phyloP scores from a whole-genome alignment of 2,113 vertebrate species.

The Pachypanchax playfairii region DNA sequence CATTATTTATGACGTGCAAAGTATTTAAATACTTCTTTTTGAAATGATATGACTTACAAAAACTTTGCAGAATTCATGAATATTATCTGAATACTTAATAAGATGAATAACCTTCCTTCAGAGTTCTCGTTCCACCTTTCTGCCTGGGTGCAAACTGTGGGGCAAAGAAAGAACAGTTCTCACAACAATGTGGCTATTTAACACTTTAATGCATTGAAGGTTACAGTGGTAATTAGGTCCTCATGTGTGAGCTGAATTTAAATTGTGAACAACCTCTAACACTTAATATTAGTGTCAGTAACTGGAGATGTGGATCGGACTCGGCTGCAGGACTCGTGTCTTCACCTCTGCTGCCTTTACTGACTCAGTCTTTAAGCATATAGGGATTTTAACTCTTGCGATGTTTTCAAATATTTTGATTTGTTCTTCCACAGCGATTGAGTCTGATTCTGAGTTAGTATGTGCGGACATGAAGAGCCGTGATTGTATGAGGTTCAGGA shows the following conservation, averaged over 20 bases:
- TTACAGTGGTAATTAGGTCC: constrained; percentile 8
- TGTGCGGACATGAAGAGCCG: constrained; percentile 26
- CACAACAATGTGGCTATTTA: constrained; percentile 1
- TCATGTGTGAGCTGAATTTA: constrained; percentile 5
- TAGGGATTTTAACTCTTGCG: neutral
- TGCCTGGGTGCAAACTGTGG: neutral
- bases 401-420: constrained; percentile 9
- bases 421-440: neutral
- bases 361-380: constrained; percentile 17
- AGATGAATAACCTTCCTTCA: constrained; percentile 2
- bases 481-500: neutral
- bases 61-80: constrained; percentile 16
- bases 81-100: neutral
- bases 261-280: constrained; percentile 9
- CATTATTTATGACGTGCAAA: neutral
- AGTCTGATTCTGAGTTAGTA: constrained; percentile 20
- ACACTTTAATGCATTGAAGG: neutral
- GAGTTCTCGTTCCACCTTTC: neutral
- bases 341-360: constrained; percentile 8
- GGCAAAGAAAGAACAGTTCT: neutral
- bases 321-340: neutral
- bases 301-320: neutral
- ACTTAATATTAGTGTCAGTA: constrained; percentile 4
- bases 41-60: neutral
- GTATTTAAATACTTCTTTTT: neutral